Base-by-base conservation (phyloP, 2,797 vertebrate genomes). In the Myotis myotis region DNA sequence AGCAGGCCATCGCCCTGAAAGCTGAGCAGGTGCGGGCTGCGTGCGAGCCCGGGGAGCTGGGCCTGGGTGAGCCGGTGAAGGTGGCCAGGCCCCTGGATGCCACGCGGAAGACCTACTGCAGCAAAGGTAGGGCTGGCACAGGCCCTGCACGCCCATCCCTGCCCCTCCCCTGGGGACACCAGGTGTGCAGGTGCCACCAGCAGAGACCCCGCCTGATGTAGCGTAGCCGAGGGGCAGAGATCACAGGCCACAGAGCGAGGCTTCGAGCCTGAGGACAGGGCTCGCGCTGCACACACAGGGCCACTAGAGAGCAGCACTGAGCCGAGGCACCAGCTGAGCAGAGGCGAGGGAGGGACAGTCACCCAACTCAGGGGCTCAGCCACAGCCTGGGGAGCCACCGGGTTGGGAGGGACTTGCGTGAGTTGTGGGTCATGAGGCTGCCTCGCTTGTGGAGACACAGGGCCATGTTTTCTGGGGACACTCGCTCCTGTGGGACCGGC, bases 1-100 rank as follows among this genome's bases (percentile, higher is more conserved):
- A 99, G 97, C 99, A 99, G 97, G 99, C 99, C 96, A 99, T 99
- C 0, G 99, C 99, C 2, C 98, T 99, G 94, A 99, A 99, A 97
- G 99, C 99, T 0, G 99, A 99, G 97, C 99, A 99, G 98, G 99
- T 99, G 90, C 99, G 98, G 78, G 98, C 99, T 0, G 98, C 98
- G 9, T 98, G 99, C 22, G 99, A 99, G 95, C 97, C 98, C 2
- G 97, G n/a, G 12, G 75, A 78, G 47, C 99, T 98, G 98, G 99
- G 99, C 97, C 98, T 98, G 87, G 96, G 97, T 93, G 91, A 99
- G 99, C 84, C 84, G 0, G 99, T 99, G 93, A 98, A 99, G 94
- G 98, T 98, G 83, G 97, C 94, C 94, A 99, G 99, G 97, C 98
- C 99, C 0, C 98, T 99, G 98, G 99, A 99, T 12, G 85, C 98